These are phyloP conservation scores for Dilophus febrilis DNA, from an alignment of 2,888 invertebrate genomes.

Conservation along the genomic window DNA sequence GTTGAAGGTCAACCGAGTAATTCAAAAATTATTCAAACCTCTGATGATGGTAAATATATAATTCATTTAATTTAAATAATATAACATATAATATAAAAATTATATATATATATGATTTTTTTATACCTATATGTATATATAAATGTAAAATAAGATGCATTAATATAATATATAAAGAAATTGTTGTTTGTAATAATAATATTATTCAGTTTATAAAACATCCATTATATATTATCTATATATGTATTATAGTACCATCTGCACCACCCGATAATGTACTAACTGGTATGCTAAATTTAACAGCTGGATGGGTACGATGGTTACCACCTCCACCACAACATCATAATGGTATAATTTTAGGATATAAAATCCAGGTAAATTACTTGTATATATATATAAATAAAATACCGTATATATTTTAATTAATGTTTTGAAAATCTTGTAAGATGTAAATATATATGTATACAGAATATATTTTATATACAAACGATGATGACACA, in stretches of 20 bases:
- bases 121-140: background rate
- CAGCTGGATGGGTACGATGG: constrained; percentile 68
- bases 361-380: constrained; percentile 42
- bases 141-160: no score
- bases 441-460: no score
- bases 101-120: no score
- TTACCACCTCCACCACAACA: constrained; percentile 60
- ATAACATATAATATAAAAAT: no score
- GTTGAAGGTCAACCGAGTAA: constrained; percentile 88
- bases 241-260: constrained; percentile 40
- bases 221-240: background rate
- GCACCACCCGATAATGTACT: constrained; percentile 64
- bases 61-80: background rate
- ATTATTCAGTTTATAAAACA: no score
- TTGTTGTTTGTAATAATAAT: no score
- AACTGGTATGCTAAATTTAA: constrained; percentile 62
- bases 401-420: no score
- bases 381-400: no score
- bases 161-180: no score
- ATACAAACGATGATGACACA: no score
- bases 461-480: no score
- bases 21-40: constrained; percentile 65
- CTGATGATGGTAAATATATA: constrained; percentile 58
- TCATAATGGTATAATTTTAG: constrained; percentile 47
- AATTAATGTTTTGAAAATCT: no score